phyloP scores from a whole-genome alignment of 2,888 invertebrate species.

The Andrena marginata region DNA sequence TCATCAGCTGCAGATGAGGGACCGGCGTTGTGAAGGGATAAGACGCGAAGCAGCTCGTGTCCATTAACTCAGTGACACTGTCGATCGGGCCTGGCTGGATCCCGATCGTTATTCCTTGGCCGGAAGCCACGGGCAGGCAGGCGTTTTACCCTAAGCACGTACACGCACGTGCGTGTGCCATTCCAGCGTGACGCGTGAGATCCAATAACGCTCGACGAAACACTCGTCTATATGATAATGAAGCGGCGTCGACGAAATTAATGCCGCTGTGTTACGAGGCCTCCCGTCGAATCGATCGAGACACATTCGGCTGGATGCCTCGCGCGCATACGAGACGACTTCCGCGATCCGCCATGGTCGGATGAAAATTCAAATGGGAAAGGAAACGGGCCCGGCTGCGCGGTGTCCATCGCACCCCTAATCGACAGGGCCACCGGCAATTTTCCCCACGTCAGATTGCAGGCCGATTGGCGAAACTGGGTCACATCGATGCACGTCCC shows the following conservation, averaged over 20 bases:
- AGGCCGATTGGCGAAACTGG: conserved; percentile 19
- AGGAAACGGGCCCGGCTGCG: conserved; percentile 2
- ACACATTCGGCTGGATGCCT: conserved; percentile 61
- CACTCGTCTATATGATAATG: conserved; percentile 83
- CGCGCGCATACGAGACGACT: conserved; percentile 59
- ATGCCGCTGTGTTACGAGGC: conserved; percentile 71
- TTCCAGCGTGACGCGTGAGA: conserved; percentile 70
- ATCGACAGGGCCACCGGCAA: conserved; percentile 22
- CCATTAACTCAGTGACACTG: conserved; percentile 16
- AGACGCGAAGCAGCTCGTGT: conserved; percentile 5
- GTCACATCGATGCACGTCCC: conserved; percentile 3
- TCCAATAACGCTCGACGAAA: conserved; percentile 80
- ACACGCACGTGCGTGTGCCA: conserved; percentile 77
- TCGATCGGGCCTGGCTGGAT: conserved; percentile 24
- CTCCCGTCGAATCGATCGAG: conserved; percentile 71
- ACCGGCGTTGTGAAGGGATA: no score
- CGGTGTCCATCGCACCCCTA: conserved; percentile 27
- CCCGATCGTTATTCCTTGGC: conserved; percentile 71
- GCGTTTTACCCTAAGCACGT: conserved; percentile 76
- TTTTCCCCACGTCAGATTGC: conserved; percentile 20
- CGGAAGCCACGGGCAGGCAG: conserved; percentile 72
- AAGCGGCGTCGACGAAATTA: conserved; percentile 78
- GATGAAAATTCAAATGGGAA: conserved; percentile 59
- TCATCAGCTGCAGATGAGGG: background rate
- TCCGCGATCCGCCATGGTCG: conserved; percentile 51